Base-by-base conservation (phyloP, 2,888 invertebrate species). In the Hydrotaea cyrtoneurina region DNA sequence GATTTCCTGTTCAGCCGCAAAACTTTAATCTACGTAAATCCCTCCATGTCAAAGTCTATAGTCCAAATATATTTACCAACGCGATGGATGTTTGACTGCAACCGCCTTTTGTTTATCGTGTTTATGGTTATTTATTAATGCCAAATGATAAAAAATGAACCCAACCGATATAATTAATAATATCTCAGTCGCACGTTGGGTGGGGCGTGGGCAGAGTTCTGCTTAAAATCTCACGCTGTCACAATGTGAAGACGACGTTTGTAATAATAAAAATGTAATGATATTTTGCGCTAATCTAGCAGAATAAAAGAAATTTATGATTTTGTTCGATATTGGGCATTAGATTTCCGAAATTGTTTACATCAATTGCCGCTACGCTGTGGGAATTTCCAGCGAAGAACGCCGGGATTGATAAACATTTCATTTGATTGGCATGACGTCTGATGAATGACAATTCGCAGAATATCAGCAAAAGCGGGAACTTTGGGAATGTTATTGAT, bases 151-250 rank as follows among this genome's bases (percentile, higher is more conserved):
- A 72, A 57, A 72, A 73, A 64, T 26, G 26, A 21, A 50, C 46
- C 19, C 31, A 23, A 50, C 53, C 23, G 11, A 23, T 7, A 75
- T 66, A 55, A 77, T 77, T 57, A 78, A 71, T 43, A 46, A 19
- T 46, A 4, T 19, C 53, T 53, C 17, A 43, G 11, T 39, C 15
- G 57, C 57, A n/a, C 21, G 17, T 46, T 26, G 46, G 11, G 7
- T 36, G 26, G 15, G 69, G n/a, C n/a, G n/a, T n/a, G n/a, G n/a
- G n/a, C n/a, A 43, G 21, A 55, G 21, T 55, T 26, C 69, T 78
- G 69, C 36, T 46, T 31, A 19, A 71, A 39, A 43, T 78, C 78
- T 1, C 78, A 78, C 78, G 78, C 69, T 71, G 78, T 71, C 78
- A 69, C 31, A 64, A n/a, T 39, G 1, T 39, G 39, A 8, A 1